Evolutionary conservation across 2,888 invertebrate genomes (phyloP).

Genomic region (Calephelis perditalis): DNA sequence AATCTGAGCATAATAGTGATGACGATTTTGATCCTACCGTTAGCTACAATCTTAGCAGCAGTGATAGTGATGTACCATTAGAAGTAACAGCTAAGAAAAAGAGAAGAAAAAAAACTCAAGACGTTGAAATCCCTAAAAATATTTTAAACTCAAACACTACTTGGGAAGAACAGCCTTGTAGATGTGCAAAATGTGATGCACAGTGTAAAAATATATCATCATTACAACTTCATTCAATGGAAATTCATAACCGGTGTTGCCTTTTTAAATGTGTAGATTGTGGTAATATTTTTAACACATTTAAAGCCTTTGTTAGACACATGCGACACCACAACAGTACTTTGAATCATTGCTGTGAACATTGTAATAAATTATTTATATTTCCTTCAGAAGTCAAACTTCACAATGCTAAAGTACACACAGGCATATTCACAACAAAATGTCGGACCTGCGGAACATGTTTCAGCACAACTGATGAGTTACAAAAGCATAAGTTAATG

Average conservation of each 20-base stretch:
- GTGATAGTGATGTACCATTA: conserved; percentile 57
- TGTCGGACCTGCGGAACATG: conserved; percentile 55
- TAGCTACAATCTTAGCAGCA: conserved; percentile 39
- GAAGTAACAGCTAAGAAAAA: conserved; percentile 42
- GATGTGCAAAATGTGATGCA: conserved; percentile 61
- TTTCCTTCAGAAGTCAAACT: conserved; percentile 44
- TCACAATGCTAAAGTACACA: conserved; percentile 45
- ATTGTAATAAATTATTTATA: conserved; percentile 51
- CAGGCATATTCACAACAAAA: conserved; percentile 35
- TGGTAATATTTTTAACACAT: conserved; percentile 47
- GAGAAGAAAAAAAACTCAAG: conserved; percentile 36
- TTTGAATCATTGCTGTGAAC: conserved; percentile 58
- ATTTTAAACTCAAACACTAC: conserved; percentile 36
- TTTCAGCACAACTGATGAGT: conserved; percentile 48
- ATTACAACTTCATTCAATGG: conserved; percentile 55
- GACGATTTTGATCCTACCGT: conserved; percentile 35
- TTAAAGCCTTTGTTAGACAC: conserved; percentile 54
- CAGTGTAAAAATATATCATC: conserved; percentile 57
- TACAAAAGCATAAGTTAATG: conserved; percentile 53
- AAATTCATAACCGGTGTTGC: conserved; percentile 60
- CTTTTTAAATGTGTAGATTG: conserved; percentile 62
- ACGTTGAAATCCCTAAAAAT: conserved; percentile 29
- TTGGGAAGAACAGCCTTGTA: conserved; percentile 61
- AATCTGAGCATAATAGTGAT: conserved; percentile 43
- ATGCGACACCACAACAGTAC: conserved; percentile 52